These are phyloP conservation scores for Pelobates fuscus DNA, from an alignment of 2,113 vertebrate genomes.

Conservation along the genomic window DNA sequence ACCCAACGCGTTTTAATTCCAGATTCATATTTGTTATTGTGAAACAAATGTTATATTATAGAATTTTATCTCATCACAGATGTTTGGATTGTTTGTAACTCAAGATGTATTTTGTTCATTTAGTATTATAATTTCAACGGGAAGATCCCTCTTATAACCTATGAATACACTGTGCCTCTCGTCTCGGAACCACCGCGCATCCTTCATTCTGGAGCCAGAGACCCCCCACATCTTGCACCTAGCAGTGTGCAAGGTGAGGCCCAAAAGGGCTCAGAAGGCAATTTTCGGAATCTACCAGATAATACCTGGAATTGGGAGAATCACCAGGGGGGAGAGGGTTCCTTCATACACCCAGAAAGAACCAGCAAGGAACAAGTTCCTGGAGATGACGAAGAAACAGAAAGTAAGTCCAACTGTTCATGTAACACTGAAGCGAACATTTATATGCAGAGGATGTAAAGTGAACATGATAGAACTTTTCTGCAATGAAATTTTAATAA, in stretches of 20 bases:
- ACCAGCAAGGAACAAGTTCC: slow-evolving; percentile 11
- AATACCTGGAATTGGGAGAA: slow-evolving; percentile 35
- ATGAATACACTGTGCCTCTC: slow-evolving; percentile 81
- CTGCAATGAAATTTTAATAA: no score
- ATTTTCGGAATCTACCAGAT: slow-evolving; percentile 58
- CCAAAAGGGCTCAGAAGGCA: slow-evolving; percentile 45
- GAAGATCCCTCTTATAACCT: slow-evolving; percentile 84
- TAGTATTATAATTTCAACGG: slow-evolving; percentile 90
- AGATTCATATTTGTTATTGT: no score
- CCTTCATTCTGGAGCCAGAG: slow-evolving; percentile 14
- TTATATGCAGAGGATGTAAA: no score
- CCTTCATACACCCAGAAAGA: neutral
- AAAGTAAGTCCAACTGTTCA: slow-evolving; percentile 9
- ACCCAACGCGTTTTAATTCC: no score
- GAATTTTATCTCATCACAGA: no score
- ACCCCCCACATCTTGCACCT: slow-evolving; percentile 8
- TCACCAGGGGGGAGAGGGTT: neutral
- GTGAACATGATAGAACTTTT: no score
- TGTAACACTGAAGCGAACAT: no score
- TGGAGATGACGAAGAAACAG: slow-evolving; percentile 21
- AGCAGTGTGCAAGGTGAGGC: slow-evolving; percentile 57
- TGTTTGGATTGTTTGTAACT: neutral
- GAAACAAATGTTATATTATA: no score
- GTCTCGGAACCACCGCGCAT: slow-evolving; percentile 48
- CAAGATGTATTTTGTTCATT: slow-evolving; percentile 46